Conservation (phyloP, 1,140 invertebrate species). For the Caligus rogercresseyi region DNA sequence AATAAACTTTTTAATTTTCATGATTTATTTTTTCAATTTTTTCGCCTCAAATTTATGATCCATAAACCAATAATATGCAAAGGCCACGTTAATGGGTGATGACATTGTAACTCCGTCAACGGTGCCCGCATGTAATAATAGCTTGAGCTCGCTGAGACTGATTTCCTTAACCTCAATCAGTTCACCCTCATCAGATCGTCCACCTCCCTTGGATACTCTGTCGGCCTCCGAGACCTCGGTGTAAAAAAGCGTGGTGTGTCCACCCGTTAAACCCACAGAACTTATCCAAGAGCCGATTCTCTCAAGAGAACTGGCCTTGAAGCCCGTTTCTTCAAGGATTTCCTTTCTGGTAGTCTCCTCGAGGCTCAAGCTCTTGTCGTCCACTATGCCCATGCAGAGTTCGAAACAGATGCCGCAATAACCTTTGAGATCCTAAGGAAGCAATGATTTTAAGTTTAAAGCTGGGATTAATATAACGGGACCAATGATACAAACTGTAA, state of each 20-base stretch:
- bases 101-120: too few species aligned
- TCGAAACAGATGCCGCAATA: conserved; percentile 10
- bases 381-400: conserved; percentile 14
- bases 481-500: too few species aligned
- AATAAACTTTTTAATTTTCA: too few species aligned
- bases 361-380: conserved; percentile 23
- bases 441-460: not conserved
- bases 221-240: not conserved
- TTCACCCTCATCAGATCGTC: conserved; percentile 64
- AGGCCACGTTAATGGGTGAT: too few species aligned
- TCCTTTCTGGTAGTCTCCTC: conserved; percentile 20
- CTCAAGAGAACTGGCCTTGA: not conserved
- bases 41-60: too few species aligned
- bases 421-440: not conserved
- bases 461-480: too few species aligned
- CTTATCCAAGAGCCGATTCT: not conserved
- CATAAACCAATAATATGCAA: not conserved
- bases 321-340: conserved; percentile 20
- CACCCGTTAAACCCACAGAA: not conserved
- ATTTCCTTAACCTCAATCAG: conserved; percentile 79
- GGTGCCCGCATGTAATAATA: too few species aligned
- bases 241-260: not conserved
- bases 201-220: conserved; percentile 39
- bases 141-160: conserved; percentile 46
- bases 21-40: too few species aligned